Evolutionary conservation across 2,113 vertebrate genomes (phyloP), one percentile per base, ranked within the genome.

Genomic region (Oreochromis tanganicae): DNA sequence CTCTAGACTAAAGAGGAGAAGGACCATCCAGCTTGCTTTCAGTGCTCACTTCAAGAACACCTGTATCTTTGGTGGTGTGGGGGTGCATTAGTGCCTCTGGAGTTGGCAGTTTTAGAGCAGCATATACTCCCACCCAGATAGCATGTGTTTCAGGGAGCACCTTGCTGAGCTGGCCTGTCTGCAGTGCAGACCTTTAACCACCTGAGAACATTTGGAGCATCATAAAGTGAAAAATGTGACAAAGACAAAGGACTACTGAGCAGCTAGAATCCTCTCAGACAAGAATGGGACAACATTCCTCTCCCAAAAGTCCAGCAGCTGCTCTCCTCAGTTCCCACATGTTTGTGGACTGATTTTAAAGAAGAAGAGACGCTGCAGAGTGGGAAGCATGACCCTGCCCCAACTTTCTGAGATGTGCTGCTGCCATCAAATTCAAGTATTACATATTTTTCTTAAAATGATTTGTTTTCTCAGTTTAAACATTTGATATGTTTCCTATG

Each of bases 241-340:
- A 63, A 63, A 63, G 59, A 36, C 3, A 6, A 17, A 2, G 59
- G 32, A 63, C 32, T 36, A 16, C 16, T 63, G 59, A 36, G 29
- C 59, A 63, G 59, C 16, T 3, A 4, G 0, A 63, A 34, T 11
- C 59, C 59, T 63, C 29, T 36, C 29, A 34, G 59, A n/a, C 59
- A 63, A 5, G 0, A 0, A 3, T 19, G 59, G 3, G 59, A 11
- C 59, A 61, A 0, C 9, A 61, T 32, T 34, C 1, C 1, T 54
- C 9, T 63, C 29, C 16, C 29, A 2, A 0, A 19, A 63, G 29
- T 19, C 16, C 29, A 34, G 57, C 57, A 34, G 29, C 29, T 61
- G 57, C 57, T 61, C 5, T 6, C 5, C 52, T 21, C 2, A 16
- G 29, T 34, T 61, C 29, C 57, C 57, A 61, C 29, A 34, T 0